Conservation (phyloP, 2,888 invertebrate genomes). For the Acanthopleura granulata region DNA sequence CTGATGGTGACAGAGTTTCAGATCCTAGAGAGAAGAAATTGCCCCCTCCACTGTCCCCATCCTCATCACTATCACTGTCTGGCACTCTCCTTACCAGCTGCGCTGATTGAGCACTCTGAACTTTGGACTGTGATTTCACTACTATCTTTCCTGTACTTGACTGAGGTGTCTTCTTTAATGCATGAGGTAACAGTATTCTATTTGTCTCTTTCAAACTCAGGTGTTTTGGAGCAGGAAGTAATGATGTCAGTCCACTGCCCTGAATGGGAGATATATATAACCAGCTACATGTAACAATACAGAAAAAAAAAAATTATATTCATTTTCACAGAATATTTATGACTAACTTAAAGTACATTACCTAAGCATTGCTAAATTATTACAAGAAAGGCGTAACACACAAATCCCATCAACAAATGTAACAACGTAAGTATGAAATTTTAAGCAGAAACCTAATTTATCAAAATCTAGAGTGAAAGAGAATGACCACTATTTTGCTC, state of each 20-base stretch:
- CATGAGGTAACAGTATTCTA: conserved; percentile 52
- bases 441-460: too few relatives aligned
- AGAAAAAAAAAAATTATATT: too few relatives aligned
- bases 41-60: conserved; percentile 31
- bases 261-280: background rate
- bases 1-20: background rate
- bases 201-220: conserved; percentile 52
- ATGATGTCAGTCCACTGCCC: conserved; percentile 38
- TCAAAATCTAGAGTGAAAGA: too few relatives aligned
- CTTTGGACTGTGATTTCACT: background rate
- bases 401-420: too few relatives aligned
- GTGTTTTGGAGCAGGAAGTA: conserved; percentile 57
- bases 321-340: too few relatives aligned
- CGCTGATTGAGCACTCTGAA: background rate
- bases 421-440: too few relatives aligned
- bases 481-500: too few relatives aligned
- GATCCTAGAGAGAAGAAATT: conserved; percentile 45
- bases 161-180: conserved; percentile 37
- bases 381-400: too few relatives aligned
- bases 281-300: too few relatives aligned
- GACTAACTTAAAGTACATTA: too few relatives aligned
- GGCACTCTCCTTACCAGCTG: background rate
- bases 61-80: conserved; percentile 53
- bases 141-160: too few relatives aligned
- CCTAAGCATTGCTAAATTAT: too few relatives aligned